Evolutionary conservation across 37 sponge, comb jelly and placozoan genomes (phyloP), one percentile per base, ranked within the genome.

Genomic region (Agelas oroides): DNA sequence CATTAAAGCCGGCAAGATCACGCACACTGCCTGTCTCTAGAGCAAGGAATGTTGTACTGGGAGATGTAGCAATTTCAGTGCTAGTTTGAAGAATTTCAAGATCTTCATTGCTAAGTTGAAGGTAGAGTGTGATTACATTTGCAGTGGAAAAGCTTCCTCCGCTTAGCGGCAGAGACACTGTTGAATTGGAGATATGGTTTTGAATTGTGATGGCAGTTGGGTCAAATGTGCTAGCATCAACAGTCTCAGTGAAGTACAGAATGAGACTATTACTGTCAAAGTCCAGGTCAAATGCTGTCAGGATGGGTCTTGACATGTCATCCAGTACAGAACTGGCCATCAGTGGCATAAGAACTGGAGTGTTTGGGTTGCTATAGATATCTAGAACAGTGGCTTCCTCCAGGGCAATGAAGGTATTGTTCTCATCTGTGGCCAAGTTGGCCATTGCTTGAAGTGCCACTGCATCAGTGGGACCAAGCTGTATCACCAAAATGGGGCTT

Each of bases 1-100:
- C 79, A 71, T 83, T 81, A 65, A 90, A 82, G 17, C 93, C 90
- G 35, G 63, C 38, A 71, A 94, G 68, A 78, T 97, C 94, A 57
- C 56, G 33, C 21, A 89, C 89, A 71, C 59, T 59, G 21, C 53
- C 95, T 18, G 64, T 70, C 33, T 56, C 79, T 25, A 89, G 52
- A 23, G 90, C 73, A 25, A 97, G 75, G 85, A 84, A 94, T 28
- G 97, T 94, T 19, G 76, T 78, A 58, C 74, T 76, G 2, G 71
- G 71, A n/a, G 65, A n/a, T 12, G 40, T 46, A 25, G 84, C 97
- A 79, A 95, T 70, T 5, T 80, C 77, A 33, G 89, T 66, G 38
- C 33, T 30, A 6, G 37, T 32, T 70, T 95, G 91, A 41, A 95
- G 79, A 19, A 57, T 20, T 52, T 74, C 19, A 33, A 91, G 77